Base-by-base conservation (phyloP, 1,140 invertebrate species). In the Drosophila nebulosa region DNA sequence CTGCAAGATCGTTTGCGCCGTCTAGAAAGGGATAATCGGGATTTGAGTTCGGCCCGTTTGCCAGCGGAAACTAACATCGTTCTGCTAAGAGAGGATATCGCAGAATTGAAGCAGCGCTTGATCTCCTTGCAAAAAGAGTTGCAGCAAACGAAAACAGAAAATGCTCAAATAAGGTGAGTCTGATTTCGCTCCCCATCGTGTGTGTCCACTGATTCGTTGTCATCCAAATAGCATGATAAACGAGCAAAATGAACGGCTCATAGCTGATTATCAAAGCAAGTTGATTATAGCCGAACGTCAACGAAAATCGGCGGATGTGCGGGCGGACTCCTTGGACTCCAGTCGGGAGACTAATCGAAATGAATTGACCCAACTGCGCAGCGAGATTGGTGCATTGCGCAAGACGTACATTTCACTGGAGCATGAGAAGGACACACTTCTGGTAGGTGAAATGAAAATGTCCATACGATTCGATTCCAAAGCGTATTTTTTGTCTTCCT, bases 221-320 rank as follows among this genome's bases (percentile, higher is more conserved):
- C 7, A 52, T 51, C 36, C 1, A 1, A 4, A 21, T 21, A 91
- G 90, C 27, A 63, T 91, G 58, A 36, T 91, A 0, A 90, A 91
- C 4, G 90, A 91, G 21, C 90, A 91, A 53, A 90, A 90, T 12
- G 90, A 91, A 56, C 88, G 88, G n/a, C 69, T 85, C 1, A 61
- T 91, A 22, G 69, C 69, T 0, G 90, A 91, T 0, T 77, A 79
- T 21, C 89, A 91, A 22, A 74, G 64, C 63, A 91, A 89, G 12
- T 61, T 90, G 1, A 6, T 74, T 4, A 36, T 88, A 22, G 78
- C 84, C 6, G 90, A 91, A 21, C 75, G 72, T 1, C 74, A 91
- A 32, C 55, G 80, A 1, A 74, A 79, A 7, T 62, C 78, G 3
- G 79, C 88, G 0, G 85, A 89, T 80, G 76, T 66, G 1, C 63